Percentiles rank a stretch among this genome's conserved stretches.
phyloP scores from a whole-genome alignment of 2,888 invertebrate species.

The Cynaeus angustus region DNA sequence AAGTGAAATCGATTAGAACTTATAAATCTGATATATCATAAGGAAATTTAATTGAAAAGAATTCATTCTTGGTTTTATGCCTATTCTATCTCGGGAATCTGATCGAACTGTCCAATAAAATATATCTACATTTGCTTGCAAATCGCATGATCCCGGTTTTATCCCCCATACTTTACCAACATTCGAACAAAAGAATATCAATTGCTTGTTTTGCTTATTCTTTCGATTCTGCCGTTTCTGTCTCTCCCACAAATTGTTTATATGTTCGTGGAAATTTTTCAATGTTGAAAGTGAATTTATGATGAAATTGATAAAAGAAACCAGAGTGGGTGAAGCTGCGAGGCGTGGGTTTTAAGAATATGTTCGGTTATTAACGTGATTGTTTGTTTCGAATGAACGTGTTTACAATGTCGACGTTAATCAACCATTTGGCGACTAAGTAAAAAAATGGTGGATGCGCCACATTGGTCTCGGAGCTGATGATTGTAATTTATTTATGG shows the following conservation, averaged over 20 bases:
- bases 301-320: neutral
- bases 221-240: conserved; percentile 24
- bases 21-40: conserved; percentile 22
- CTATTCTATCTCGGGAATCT: conserved; percentile 57
- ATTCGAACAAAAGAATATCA: conserved; percentile 52
- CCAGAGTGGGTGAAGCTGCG: neutral
- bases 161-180: conserved; percentile 47
- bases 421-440: no score
- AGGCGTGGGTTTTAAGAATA: neutral
- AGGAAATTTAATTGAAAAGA: conserved; percentile 48
- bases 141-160: conserved; percentile 56
- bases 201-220: conserved; percentile 51
- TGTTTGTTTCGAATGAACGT: no score
- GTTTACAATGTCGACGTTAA: no score
- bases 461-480: no score
- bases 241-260: conserved; percentile 40
- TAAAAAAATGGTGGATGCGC: no score
- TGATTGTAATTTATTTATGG: no score
- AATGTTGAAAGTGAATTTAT: conserved; percentile 21
- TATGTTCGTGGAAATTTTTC: conserved; percentile 33
- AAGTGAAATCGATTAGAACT: neutral
- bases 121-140: conserved; percentile 59
- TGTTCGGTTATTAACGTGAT: no score
- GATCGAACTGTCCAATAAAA: conserved; percentile 60
- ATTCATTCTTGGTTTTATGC: conserved; percentile 57